Evolutionary conservation across 2,888 invertebrate species (phyloP).

Genomic region (Troides helena): DNA sequence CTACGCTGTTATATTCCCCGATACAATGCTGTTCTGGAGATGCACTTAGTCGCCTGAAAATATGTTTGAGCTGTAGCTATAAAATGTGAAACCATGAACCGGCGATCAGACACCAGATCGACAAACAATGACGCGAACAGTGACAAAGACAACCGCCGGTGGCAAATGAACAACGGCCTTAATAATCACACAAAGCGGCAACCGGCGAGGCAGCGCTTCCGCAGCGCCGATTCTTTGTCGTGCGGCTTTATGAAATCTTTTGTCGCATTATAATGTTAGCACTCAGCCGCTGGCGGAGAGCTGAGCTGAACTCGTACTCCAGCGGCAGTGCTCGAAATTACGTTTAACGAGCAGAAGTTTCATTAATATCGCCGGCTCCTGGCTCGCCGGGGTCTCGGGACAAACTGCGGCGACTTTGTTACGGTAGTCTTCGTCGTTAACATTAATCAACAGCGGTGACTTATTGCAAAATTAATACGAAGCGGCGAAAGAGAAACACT

Average conservation of each 20-base stretch:
- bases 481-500: neutral
- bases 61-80: too few species aligned
- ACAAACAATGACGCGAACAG: constrained; percentile 5
- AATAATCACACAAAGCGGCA: constrained; percentile 25
- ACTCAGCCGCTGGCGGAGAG: constrained; percentile 28
- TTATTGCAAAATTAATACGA: neutral
- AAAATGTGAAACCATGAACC: neutral
- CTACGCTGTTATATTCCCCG: too few species aligned
- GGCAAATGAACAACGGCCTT: constrained; percentile 20
- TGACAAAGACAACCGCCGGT: constrained; percentile 4
- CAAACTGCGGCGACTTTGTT: constrained; percentile 6
- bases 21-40: too few species aligned
- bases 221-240: constrained; percentile 28
- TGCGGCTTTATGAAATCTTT: constrained; percentile 33
- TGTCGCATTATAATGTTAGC: constrained; percentile 27
- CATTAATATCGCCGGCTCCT: constrained; percentile 36
- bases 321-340: constrained; percentile 37
- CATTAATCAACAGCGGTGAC: constrained; percentile 13
- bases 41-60: too few species aligned
- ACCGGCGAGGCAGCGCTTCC: constrained; percentile 17
- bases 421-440: constrained; percentile 7
- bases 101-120: constrained; percentile 2
- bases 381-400: neutral
- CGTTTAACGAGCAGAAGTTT: constrained; percentile 35
- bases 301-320: constrained; percentile 32